phyloP scores from a whole-genome alignment of 92 coral and sea anemone species.

The Epizoanthus scotinus region DNA sequence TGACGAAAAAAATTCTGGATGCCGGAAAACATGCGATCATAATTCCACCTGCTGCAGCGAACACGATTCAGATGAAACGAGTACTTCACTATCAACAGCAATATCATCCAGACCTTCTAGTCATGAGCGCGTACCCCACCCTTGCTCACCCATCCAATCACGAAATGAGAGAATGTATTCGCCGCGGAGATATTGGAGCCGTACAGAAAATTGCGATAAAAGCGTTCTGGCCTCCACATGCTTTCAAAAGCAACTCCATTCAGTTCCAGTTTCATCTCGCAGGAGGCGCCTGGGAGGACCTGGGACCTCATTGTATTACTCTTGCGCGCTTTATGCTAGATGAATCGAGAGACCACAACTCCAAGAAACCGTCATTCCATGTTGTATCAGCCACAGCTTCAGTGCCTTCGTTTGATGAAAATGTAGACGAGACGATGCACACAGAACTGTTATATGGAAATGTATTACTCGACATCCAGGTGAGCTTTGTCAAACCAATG shows the following conservation, averaged over 20 bases:
- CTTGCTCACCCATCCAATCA: slow-evolving; percentile 16
- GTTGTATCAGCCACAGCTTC: slow-evolving; percentile 24
- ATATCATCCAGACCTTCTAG: background rate
- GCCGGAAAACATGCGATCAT: slow-evolving; percentile 10
- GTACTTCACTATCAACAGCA: background rate
- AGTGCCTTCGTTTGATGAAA: slow-evolving; percentile 5
- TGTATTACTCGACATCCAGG: slow-evolving; percentile 8
- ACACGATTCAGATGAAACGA: background rate
- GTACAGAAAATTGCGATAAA: slow-evolving; percentile 3
- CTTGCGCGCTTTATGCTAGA: background rate
- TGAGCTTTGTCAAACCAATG: slow-evolving; percentile 23
- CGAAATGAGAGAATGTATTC: background rate
- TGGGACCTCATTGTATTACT: slow-evolving; percentile 15
- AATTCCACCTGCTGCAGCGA: slow-evolving; percentile 1
- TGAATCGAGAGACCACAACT: background rate
- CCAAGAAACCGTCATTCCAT: background rate
- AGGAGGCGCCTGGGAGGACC: slow-evolving; percentile 28
- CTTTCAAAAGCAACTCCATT: slow-evolving; percentile 17
- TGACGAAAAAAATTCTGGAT: background rate
- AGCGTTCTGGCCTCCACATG: slow-evolving; percentile 32
- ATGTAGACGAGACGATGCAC: slow-evolving; percentile 17
- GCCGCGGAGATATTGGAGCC: slow-evolving; percentile 15
- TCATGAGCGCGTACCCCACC: slow-evolving; percentile 16
- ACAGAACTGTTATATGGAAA: slow-evolving; percentile 6
- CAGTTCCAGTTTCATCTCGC: slow-evolving; percentile 31